A percentile compares a stretch with the other conserved stretches of the same genome.
Conservation (phyloP, 2,888 invertebrate genomes). For the Chrysolina americana region DNA sequence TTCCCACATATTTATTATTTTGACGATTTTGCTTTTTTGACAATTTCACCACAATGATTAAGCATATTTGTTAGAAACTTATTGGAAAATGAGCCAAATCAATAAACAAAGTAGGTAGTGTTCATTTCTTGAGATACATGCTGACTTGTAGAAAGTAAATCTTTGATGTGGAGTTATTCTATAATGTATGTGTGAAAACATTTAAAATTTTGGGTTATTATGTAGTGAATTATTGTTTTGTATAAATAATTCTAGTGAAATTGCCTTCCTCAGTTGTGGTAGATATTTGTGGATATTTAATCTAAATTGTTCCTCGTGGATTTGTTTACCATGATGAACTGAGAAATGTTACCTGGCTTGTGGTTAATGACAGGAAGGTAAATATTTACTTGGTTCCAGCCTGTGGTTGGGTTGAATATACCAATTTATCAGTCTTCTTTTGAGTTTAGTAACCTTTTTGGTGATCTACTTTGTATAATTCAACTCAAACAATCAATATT, state of each 20-base stretch:
- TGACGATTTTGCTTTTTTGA: constrained; percentile 26
- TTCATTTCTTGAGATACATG: background rate
- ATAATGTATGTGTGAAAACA: background rate
- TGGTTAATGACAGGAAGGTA: background rate
- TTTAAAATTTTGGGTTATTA: background rate
- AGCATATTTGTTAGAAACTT: constrained; percentile 28
- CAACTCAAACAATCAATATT: too few species aligned
- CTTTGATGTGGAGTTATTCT: constrained; percentile 1
- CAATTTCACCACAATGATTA: constrained; percentile 34
- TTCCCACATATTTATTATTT: constrained; percentile 48
- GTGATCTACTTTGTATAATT: too few species aligned
- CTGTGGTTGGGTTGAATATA: background rate
- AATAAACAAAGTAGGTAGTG: constrained; percentile 37
- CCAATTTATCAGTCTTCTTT: background rate
- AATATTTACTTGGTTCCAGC: background rate
- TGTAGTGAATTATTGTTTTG: background rate
- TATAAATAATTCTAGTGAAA: too few species aligned
- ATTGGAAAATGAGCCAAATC: constrained; percentile 35
- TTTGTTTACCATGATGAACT: background rate
- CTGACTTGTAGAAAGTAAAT: constrained; percentile 8
- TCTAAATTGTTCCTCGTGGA: background rate
- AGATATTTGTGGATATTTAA: background rate
- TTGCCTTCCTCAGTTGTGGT: too few species aligned
- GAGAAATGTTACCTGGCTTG: background rate
- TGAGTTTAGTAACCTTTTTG: too few species aligned